These are phyloP conservation scores for Aleiodes sp. DNA, from an alignment of 1,140 invertebrate species.

Conservation along the genomic window DNA sequence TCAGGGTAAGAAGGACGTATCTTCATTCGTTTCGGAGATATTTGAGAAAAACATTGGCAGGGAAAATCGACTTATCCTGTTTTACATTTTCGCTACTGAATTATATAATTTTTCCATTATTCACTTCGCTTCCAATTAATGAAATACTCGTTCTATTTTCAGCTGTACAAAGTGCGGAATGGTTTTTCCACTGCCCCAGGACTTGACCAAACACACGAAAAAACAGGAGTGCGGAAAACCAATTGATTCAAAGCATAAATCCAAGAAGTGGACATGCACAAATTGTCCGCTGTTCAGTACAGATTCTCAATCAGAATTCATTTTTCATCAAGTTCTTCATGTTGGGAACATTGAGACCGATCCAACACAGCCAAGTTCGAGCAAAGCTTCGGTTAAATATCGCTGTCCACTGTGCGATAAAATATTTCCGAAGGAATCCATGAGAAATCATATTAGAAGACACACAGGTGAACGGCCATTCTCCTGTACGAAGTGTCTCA, in stretches of 20 bases:
- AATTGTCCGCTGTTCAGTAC: conserved; percentile 61
- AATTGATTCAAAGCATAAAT: not conserved
- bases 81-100: too few species aligned
- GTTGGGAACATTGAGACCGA: conserved; percentile 59
- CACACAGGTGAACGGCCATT: conserved; percentile 85
- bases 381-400: conserved; percentile 65
- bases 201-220: conserved; percentile 74
- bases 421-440: conserved; percentile 73
- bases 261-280: conserved; percentile 54
- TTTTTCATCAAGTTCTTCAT: conserved; percentile 75
- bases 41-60: too few species aligned
- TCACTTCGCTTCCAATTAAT: not conserved
- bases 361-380: conserved; percentile 48
- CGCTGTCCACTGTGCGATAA: conserved; percentile 75
- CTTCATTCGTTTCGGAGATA: too few species aligned
- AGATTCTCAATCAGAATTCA: conserved; percentile 68
- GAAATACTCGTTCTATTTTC: conserved; percentile 45
- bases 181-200: conserved; percentile 76
- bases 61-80: too few species aligned
- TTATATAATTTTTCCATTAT: conserved; percentile 15
- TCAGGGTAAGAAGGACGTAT: too few species aligned
- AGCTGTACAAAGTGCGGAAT: conserved; percentile 76
- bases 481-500: conserved; percentile 69
- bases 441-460: conserved; percentile 75
- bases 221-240: conserved; percentile 46